Evolutionary conservation across 2,113 vertebrate genomes (phyloP), one percentile per base, ranked within the genome.

Genomic region (Colossoma macropomum): DNA sequence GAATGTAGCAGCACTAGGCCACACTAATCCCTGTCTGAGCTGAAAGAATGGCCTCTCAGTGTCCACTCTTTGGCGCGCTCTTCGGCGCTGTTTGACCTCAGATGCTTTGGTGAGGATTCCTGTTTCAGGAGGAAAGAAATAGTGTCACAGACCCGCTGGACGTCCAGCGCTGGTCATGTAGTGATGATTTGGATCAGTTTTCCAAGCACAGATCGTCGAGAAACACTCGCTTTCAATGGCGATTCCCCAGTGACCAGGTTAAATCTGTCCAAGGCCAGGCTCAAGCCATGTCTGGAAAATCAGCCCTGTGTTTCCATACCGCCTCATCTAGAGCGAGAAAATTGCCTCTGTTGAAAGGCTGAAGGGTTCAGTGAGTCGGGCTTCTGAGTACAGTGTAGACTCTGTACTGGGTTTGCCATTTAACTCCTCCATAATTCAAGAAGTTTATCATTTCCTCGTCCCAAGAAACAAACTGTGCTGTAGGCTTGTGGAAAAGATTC

Each of bases 1-100:
- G 90, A 92, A 92, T 90, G 88, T 84, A 81, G 89, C 91, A 90
- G 89, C 41, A 86, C 85, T 68, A 84, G 87, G 88, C 90, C 92
- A 87, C 21, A 85, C 83, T 80, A 84, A 90, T 90, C 88, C 88
- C 81, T 81, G 75, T 86, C 84, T 60, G 21, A 72, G 28, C 82
- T 82, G 85, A 86, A 65, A 73, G 71, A 80, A 82, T 81, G 68
- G 68, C 38, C 59, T 23, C 19, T 56, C 54, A 23, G 7, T 23
- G 54, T 23, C 54, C 19, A 8, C 54, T 56, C 54, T 6, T 21
- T 19, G 17, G 17, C 6, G 52, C 2, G 15, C 17, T 21, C 52
- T 41, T 23, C 63, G 59, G 56, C 54, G 48, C 60, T 63, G 38
- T 63, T 16, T 4, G 0, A 38, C 8, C 4, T 48, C 56, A 2